Conservation (phyloP, 2,888 invertebrate genomes). For the Listrodromus nycthemerus region DNA sequence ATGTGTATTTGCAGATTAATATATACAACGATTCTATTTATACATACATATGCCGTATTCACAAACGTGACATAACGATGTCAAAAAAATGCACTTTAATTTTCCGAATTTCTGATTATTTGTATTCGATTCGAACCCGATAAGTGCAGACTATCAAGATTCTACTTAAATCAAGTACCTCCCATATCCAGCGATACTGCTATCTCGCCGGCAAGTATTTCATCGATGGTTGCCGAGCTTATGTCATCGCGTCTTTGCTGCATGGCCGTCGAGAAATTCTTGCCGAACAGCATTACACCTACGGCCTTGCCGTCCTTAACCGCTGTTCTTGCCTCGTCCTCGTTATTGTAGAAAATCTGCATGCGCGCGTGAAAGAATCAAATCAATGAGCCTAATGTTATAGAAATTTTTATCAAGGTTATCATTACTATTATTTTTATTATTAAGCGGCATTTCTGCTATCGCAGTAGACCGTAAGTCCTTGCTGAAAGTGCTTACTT, state of each 20-base stretch:
- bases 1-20: no score
- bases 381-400: constrained; percentile 10
- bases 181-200: constrained; percentile 91
- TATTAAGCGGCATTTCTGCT: no score
- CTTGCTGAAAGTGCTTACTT: no score
- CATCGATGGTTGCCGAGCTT: constrained; percentile 77
- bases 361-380: constrained; percentile 22
- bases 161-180: constrained; percentile 83
- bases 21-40: no score
- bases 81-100: no score
- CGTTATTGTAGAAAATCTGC: constrained; percentile 83
- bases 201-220: constrained; percentile 86
- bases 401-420: no score
- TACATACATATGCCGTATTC: no score
- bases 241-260: constrained; percentile 86
- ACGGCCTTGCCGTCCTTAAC: constrained; percentile 86
- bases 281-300: constrained; percentile 89
- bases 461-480: no score
- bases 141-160: neutral
- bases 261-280: constrained; percentile 90
- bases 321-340: constrained; percentile 86
- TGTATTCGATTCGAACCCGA: no score
- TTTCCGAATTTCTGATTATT: no score
- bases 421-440: no score
- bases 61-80: no score